Percentiles rank a stretch among this genome's conserved stretches.
Evolutionary conservation across 2,113 vertebrate genomes (phyloP).

Genomic region (Elephas maximus): DNA sequence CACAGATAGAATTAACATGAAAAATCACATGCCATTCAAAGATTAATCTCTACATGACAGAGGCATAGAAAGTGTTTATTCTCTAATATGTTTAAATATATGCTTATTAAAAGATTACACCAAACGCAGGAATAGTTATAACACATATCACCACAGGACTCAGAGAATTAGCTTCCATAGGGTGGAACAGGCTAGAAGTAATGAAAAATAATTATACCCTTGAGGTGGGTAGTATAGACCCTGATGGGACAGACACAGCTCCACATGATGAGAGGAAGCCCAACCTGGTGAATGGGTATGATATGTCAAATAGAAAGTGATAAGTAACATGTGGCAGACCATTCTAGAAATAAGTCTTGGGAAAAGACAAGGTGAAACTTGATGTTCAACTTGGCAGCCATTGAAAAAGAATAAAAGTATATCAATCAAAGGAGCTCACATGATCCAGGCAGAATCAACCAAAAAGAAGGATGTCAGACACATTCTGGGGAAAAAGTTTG

Average conservation of each 20-base stretch:
- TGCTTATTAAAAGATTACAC: background rate
- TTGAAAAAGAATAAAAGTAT: background rate
- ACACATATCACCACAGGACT: background rate
- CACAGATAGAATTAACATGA: background rate
- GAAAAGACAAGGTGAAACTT: background rate
- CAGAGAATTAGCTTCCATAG: background rate
- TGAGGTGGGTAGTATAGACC: background rate
- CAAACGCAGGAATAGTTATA: background rate
- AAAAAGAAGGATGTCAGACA: background rate
- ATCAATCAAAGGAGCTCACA: background rate
- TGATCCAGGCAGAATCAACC: background rate
- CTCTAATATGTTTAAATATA: background rate
- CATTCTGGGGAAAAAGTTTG: background rate
- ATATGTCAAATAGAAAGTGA: background rate
- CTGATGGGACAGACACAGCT: background rate
- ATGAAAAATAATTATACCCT: no score
- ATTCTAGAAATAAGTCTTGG: background rate
- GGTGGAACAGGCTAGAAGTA: background rate
- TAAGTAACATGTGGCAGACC: background rate
- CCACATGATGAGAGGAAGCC: background rate
- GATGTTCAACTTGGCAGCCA: background rate
- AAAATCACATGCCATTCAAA: background rate
- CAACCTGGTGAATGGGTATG: background rate
- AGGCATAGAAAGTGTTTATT: background rate
- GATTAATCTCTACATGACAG: background rate